phyloP scores from a whole-genome alignment of 2,888 invertebrate genomes.

The Limnephilus marmoratus region DNA sequence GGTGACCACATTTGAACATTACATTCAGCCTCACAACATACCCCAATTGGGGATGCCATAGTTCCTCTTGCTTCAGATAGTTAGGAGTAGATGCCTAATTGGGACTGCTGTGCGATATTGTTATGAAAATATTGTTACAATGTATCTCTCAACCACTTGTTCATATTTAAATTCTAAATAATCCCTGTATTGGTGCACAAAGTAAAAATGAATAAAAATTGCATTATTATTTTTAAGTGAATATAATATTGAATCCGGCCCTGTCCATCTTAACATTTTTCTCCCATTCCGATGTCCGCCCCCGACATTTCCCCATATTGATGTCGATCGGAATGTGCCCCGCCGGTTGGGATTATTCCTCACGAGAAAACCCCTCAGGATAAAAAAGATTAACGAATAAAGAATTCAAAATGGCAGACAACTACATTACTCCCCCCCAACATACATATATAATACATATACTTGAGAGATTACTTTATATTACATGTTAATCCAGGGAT shows the following conservation, averaged over 20 bases:
- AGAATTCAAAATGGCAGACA: conserved; percentile 52
- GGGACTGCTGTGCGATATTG: too few species aligned
- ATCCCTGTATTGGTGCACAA: too few species aligned
- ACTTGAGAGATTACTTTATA: neutral
- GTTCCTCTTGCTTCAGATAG: too few species aligned
- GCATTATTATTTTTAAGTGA: too few species aligned
- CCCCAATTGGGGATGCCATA: too few species aligned
- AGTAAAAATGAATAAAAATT: too few species aligned
- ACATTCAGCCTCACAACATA: too few species aligned
- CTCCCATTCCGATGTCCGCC: conserved; percentile 58
- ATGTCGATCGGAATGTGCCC: conserved; percentile 56
- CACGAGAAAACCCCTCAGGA: conserved; percentile 32
- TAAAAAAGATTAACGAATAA: conserved; percentile 52
- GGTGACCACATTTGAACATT: too few species aligned
- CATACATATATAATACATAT: neutral
- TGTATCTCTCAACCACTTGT: too few species aligned
- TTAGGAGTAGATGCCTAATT: too few species aligned
- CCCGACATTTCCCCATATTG: conserved; percentile 50
- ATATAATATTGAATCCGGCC: conserved; percentile 2
- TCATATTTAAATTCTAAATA: too few species aligned
- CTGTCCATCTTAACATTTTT: conserved; percentile 62
- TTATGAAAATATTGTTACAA: too few species aligned
- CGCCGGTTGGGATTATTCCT: conserved; percentile 37
- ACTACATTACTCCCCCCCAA: conserved; percentile 3
- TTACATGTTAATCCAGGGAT: neutral